These are phyloP conservation scores for Caenorhabditis afra DNA, from an alignment of 2,888 invertebrate genomes.

Conservation along the genomic window DNA sequence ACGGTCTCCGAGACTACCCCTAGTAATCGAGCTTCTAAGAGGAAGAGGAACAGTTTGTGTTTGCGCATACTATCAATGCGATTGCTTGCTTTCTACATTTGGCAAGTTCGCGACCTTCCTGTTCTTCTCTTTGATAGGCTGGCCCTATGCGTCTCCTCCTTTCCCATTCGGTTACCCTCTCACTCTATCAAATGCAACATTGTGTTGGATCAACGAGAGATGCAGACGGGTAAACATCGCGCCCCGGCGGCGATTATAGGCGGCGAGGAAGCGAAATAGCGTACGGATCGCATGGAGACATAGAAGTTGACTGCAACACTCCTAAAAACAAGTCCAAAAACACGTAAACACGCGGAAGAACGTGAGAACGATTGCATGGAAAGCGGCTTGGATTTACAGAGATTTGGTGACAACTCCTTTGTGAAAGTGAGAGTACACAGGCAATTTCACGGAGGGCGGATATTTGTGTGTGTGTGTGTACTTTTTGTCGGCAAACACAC, in stretches of 20 bases:
- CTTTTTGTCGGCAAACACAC: constrained; percentile 53
- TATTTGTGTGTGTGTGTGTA: constrained; percentile 53
- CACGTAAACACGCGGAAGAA: constrained; percentile 16
- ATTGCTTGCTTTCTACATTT: background rate
- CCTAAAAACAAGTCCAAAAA: constrained; percentile 35
- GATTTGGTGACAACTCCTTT: background rate
- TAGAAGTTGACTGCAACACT: constrained; percentile 44
- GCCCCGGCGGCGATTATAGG: constrained; percentile 54
- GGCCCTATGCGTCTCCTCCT: constrained; percentile 13
- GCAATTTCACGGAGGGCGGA: constrained; percentile 36
- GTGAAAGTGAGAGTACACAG: constrained; percentile 45
- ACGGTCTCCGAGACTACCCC: constrained; percentile 20
- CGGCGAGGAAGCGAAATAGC: constrained; percentile 32
- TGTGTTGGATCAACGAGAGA: constrained; percentile 58
- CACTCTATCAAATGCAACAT: constrained; percentile 55
- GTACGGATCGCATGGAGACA: constrained; percentile 22
- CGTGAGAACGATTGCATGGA: constrained; percentile 1
- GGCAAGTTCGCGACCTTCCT: constrained; percentile 39
- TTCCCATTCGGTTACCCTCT: constrained; percentile 24
- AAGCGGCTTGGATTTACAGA: background rate
- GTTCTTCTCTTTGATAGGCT: constrained; percentile 25
- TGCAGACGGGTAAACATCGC: constrained; percentile 57
- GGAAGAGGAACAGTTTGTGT: constrained; percentile 16
- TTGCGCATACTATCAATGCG: constrained; percentile 29
- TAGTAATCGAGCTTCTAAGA: constrained; percentile 16